A percentile compares a stretch with the other conserved stretches of the same genome.
Evolutionary conservation across 2,888 invertebrate genomes (phyloP).

Genomic region (Cheilosia grossa): DNA sequence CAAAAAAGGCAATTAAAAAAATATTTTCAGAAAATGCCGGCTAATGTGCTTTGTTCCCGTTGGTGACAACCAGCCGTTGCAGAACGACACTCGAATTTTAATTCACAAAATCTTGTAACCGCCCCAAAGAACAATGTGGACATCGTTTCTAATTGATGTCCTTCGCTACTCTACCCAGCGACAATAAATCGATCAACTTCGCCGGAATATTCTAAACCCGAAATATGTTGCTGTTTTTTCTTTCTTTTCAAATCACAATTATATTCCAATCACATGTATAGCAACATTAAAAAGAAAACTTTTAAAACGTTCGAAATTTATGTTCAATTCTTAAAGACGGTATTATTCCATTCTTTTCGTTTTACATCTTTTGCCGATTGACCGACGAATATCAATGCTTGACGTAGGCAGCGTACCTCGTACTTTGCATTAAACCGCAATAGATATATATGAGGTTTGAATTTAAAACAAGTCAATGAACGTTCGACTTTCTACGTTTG

Average conservation of each 20-base stretch:
- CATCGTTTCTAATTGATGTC: too few species aligned
- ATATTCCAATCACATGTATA: conserved; percentile 43
- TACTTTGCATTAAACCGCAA: conserved; percentile 40
- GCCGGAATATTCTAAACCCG: too few species aligned
- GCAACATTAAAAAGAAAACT: conserved; percentile 8
- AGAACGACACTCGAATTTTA: too few species aligned
- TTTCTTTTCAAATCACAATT: neutral
- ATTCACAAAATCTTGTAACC: too few species aligned
- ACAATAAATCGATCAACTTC: neutral
- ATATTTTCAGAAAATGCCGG: too few species aligned
- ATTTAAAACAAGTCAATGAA: conserved; percentile 64
- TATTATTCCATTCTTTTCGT: conserved; percentile 35
- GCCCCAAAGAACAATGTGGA: neutral
- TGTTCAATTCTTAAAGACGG: conserved; percentile 24
- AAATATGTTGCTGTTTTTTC: too few species aligned
- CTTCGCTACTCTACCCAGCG: too few species aligned
- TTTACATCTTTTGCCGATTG: conserved; percentile 32
- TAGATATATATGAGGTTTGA: conserved; percentile 51
- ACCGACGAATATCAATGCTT: conserved; percentile 56
- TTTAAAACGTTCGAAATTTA: conserved; percentile 28
- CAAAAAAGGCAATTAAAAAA: too few species aligned
- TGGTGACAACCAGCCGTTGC: too few species aligned
- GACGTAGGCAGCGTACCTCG: conserved; percentile 41
- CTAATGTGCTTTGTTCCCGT: too few species aligned
- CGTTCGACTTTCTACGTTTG: conserved; percentile 54